A percentile compares a stretch with the other conserved stretches of the same genome.
Conservation (phyloP, 2,113 vertebrate species). For the Myrmecophaga tridactyla region DNA sequence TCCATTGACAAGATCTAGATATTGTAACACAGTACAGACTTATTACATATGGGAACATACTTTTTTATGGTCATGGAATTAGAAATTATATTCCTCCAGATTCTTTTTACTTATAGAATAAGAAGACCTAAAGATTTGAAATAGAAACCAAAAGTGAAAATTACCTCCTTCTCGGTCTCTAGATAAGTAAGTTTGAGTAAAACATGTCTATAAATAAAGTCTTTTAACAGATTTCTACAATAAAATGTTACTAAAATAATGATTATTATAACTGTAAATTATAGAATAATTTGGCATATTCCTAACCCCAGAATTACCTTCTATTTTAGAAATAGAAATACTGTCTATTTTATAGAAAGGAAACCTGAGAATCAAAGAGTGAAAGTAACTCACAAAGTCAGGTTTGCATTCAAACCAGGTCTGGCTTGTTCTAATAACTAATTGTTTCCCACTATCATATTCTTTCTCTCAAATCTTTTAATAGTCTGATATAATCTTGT, state of each 20-base stretch:
- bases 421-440: not conserved
- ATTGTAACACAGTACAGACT: not conserved
- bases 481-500: not conserved
- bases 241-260: constrained; percentile 9
- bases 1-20: not conserved
- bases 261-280: not conserved
- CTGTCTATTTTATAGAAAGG: not conserved
- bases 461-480: not conserved
- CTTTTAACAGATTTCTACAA: not conserved
- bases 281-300: not conserved
- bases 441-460: not conserved
- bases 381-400: not conserved
- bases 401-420: not conserved
- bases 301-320: not conserved
- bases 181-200: not conserved
- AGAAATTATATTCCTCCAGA: not conserved
- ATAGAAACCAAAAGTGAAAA: not conserved
- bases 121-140: not conserved
- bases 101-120: not conserved
- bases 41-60: not conserved
- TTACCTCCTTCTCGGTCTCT: not conserved
- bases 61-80: not conserved
- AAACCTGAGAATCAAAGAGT: not conserved
- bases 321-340: not conserved
- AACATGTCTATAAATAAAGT: not conserved